A percentile compares a stretch with the other conserved stretches of the same genome.
Conservation (phyloP, 1,140 invertebrate genomes). For the Scaptomyza montana region DNA sequence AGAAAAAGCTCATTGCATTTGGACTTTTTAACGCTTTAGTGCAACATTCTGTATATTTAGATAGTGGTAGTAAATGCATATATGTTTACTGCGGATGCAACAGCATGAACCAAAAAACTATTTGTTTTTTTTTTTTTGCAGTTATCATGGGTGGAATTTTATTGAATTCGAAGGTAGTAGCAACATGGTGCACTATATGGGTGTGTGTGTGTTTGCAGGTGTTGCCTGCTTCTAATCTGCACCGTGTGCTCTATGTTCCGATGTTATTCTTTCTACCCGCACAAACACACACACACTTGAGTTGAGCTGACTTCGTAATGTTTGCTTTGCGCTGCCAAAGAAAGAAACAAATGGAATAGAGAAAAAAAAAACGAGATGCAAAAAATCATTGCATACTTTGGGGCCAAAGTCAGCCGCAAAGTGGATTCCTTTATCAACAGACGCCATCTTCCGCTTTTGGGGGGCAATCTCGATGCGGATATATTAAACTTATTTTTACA, state of each 20-base stretch:
- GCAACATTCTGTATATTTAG: background rate
- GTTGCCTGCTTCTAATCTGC: conserved; percentile 37
- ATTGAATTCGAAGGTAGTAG: conserved; percentile 62
- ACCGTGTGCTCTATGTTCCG: conserved; percentile 19
- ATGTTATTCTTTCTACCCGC: conserved; percentile 42
- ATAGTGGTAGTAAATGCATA: background rate
- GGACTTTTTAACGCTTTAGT: background rate
- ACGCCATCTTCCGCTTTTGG: conserved; percentile 17
- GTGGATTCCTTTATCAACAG: conserved; percentile 69
- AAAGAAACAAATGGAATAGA: conserved; percentile 3
- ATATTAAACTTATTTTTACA: conserved; percentile 82
- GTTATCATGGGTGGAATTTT: conserved; percentile 67
- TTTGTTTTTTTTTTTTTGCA: conserved; percentile 35
- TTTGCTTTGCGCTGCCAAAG: conserved; percentile 54
- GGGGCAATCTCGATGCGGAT: conserved; percentile 74
- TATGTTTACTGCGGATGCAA: conserved; percentile 48
- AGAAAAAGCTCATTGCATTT: background rate
- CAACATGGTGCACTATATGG: background rate
- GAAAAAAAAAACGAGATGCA: conserved; percentile 24
- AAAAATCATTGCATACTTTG: conserved; percentile 60
- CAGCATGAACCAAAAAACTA: conserved; percentile 16
- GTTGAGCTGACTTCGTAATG: conserved; percentile 38
- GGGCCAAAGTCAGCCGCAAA: conserved; percentile 65
- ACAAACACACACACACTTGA: conserved; percentile 16
- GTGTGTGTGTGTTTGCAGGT: conserved; percentile 36